Conservation (phyloP, 2,888 invertebrate species). For the Oscheius sp. region DNA sequence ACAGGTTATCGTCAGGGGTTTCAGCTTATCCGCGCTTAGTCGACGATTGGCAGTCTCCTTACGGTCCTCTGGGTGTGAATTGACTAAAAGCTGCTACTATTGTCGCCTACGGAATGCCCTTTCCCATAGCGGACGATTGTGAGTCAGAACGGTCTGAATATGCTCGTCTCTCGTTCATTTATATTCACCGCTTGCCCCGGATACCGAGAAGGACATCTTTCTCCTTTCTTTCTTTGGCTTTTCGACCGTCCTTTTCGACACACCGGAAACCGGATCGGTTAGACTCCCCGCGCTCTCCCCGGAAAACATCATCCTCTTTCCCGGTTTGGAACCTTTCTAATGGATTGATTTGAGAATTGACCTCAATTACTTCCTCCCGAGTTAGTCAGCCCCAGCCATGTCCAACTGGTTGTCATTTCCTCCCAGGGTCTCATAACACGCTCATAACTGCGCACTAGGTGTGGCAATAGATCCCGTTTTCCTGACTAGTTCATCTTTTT, state of each 20-base stretch:
- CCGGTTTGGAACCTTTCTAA: neutral
- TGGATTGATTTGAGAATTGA: neutral
- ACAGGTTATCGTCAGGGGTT: neutral
- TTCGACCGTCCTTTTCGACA: neutral
- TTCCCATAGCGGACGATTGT: neutral
- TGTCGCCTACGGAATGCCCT: conserved; percentile 1
- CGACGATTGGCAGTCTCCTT: conserved; percentile 5
- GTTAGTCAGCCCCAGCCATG: neutral
- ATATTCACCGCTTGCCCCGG: too few relatives aligned
- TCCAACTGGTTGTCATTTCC: conserved; percentile 4
- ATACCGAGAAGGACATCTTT: too few relatives aligned
- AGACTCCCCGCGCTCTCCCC: neutral
- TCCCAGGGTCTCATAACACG: conserved; percentile 20
- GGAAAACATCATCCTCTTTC: conserved; percentile 16
- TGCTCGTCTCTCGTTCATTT: too few relatives aligned
- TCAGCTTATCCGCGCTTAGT: conserved; percentile 13
- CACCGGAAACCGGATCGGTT: conserved; percentile 18
- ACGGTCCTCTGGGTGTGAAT: neutral
- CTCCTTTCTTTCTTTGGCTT: neutral
- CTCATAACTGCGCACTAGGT: conserved; percentile 19
- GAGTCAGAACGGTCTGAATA: too few relatives aligned
- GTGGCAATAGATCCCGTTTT: conserved; percentile 22
- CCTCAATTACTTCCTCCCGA: neutral
- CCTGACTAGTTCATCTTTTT: neutral
- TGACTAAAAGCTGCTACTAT: neutral